Evolutionary conservation across 2,797 vertebrate genomes (phyloP), one percentile per base, ranked within the genome.

Genomic region (Pampus argenteus): DNA sequence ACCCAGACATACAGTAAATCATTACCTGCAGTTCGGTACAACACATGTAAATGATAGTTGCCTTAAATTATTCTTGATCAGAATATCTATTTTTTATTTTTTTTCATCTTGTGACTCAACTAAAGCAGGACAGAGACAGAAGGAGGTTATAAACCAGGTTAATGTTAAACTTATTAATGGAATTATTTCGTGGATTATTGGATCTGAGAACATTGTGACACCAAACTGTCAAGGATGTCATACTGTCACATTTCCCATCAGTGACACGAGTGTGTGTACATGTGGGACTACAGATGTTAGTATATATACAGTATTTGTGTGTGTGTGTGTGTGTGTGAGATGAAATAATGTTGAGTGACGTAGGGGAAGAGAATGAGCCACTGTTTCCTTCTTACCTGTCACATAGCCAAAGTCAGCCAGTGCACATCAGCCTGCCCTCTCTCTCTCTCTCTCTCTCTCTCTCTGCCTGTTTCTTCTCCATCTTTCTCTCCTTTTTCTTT

Each of bases 181-280:
- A 64, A 86, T 90, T 64, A 82, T 89, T 90, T 86, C 81, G 74
- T 86, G 80, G 87, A 86, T 91, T 88, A 90, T 51, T 82, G 74
- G 80, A 90, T 92, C 86, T 87, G 67, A 82, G 87, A 86, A 88
- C 86, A 83, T 67, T 83, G 86, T 94, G 94, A 94, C 95, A 95
- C 95, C 91, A 94, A 95, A 95, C 94, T 95, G 95, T 95, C 94
- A 94, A 91, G 77, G 71, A 91, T 93, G 93, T 95, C 94, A 94
- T 82, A 34, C 87, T 86, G 82, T 93, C 91, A 93, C 90, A 93
- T 91, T 91, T 90, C 84, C 76, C 68, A 56, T 78, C 84, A 76
- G 78, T 86, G 86, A 86, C 71, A 79, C 75, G 13, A 76, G 55
- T 76, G 86, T 85, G 86, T 84, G 79, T 67, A 74, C 64, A 70